Evolutionary conservation across 2,113 vertebrate genomes (phyloP).

Genomic region (Hylia prasina): DNA sequence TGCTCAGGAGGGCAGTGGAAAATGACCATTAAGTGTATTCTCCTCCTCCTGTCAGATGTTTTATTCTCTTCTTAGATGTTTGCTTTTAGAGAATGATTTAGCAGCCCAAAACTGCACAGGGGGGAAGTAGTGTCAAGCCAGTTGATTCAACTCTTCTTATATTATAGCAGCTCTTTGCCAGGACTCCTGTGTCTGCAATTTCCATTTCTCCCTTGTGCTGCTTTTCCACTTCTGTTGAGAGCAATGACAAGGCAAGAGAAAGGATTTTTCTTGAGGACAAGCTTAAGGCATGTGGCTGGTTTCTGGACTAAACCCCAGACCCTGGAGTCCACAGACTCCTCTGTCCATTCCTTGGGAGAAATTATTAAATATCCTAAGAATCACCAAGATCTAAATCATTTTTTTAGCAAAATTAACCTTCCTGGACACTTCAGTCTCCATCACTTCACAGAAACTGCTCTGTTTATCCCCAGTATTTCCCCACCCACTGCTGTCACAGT

Average conservation of each 20-base stretch:
- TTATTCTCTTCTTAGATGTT: constrained; percentile 9
- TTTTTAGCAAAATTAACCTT: neutral
- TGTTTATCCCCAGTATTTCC: neutral
- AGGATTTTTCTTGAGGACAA: neutral
- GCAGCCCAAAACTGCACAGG: neutral
- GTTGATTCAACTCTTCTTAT: neutral
- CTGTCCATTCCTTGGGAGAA: neutral
- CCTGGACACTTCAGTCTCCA: neutral
- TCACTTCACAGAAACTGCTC: neutral
- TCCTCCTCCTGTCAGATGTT: neutral
- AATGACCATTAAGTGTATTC: constrained; percentile 26
- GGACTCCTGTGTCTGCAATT: neutral
- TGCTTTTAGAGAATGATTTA: constrained; percentile 29
- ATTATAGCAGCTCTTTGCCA: neutral
- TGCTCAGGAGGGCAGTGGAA: constrained; percentile 29
- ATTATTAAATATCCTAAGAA: neutral
- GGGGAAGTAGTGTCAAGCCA: neutral
- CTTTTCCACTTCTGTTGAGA: neutral
- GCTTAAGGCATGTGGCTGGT: neutral
- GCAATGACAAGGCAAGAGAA: neutral
- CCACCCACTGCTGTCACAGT: neutral
- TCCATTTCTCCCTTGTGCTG: neutral
- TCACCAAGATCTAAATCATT: neutral
- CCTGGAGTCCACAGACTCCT: neutral
- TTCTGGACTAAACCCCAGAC: neutral